Conservation (phyloP, 2,113 vertebrate genomes). For the Percopsis transmontana region DNA sequence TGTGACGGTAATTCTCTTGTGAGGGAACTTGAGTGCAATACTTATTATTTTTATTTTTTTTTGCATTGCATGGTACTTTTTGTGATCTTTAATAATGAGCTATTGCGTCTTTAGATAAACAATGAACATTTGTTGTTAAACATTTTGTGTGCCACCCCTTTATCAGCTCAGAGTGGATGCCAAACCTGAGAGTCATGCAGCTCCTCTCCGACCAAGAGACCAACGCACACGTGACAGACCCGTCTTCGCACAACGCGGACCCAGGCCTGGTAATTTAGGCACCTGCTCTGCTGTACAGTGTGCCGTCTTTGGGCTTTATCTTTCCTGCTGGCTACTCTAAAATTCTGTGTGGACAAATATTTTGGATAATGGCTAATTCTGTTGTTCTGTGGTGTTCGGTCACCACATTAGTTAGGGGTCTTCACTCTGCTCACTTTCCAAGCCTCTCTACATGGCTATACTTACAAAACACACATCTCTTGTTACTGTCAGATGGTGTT, state of each 20-base stretch:
- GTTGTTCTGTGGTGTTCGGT: not conserved
- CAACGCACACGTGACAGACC: constrained; percentile 91
- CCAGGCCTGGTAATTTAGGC: constrained; percentile 83
- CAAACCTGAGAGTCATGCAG: constrained; percentile 86
- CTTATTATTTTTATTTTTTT: too few species aligned
- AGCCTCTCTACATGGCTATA: not conserved
- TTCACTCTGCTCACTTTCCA: not conserved
- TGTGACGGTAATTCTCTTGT: not conserved
- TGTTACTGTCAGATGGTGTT: constrained; percentile 68
- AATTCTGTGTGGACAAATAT: not conserved
- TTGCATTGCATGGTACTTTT: too few species aligned
- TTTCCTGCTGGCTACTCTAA: not conserved
- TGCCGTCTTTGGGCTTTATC: not conserved
- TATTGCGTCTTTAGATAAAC: not conserved
- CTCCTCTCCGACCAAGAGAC: constrained; percentile 85
- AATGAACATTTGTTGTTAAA: not conserved
- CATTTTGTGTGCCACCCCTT: constrained; percentile 25
- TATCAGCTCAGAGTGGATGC: constrained; percentile 86
- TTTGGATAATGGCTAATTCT: not conserved
- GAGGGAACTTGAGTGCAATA: not conserved
- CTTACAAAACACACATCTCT: constrained; percentile 1
- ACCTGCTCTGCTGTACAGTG: not conserved
- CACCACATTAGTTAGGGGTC: not conserved
- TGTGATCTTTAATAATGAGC: too few species aligned
- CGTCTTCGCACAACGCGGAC: constrained; percentile 84